Percentiles rank a stretch among this genome's conserved stretches.
These are phyloP conservation scores for Botia kubotai DNA, from an alignment of 2,797 vertebrate species.

Conservation along the genomic window DNA sequence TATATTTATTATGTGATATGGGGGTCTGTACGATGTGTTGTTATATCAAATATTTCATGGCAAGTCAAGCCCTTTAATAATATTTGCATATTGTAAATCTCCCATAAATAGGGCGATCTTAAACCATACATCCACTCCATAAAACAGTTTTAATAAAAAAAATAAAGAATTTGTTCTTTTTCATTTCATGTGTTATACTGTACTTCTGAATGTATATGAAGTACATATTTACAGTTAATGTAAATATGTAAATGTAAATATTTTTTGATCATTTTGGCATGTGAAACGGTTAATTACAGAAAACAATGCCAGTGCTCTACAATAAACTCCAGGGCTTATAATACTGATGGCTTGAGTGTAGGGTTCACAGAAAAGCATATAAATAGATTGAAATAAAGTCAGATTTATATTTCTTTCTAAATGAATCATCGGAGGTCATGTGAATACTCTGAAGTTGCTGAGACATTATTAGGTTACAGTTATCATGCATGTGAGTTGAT, in stretches of 20 bases:
- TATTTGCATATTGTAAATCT: conserved; percentile 32
- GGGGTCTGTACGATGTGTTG: conserved; percentile 41
- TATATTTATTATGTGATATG: conserved; percentile 29
- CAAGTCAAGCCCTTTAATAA: conserved; percentile 44
- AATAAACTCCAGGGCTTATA: conserved; percentile 31
- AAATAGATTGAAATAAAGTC: not conserved
- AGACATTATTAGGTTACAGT: conserved; percentile 10
- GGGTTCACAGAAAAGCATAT: not conserved
- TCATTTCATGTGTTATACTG: not conserved
- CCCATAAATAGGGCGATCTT: conserved; percentile 22
- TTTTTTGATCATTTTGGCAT: conserved; percentile 2
- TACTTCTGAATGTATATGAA: not conserved
- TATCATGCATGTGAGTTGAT: conserved; percentile 28
- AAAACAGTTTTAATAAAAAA: conserved; percentile 67
- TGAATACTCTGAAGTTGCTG: conserved; percentile 19
- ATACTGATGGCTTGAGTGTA: conserved; percentile 16
- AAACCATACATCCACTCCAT: conserved; percentile 61
- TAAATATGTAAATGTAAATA: too few species aligned
- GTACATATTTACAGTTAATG: too few species aligned
- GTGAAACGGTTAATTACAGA: conserved; percentile 2
- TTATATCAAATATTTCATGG: conserved; percentile 44
- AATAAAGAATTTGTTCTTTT: conserved; percentile 39
- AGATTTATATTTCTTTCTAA: conserved; percentile 18
- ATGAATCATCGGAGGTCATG: conserved; percentile 17
- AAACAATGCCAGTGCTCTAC: conserved; percentile 16